phyloP scores from a whole-genome alignment of 64 coral and sea anemone species.

The Platygyra sinensis region DNA sequence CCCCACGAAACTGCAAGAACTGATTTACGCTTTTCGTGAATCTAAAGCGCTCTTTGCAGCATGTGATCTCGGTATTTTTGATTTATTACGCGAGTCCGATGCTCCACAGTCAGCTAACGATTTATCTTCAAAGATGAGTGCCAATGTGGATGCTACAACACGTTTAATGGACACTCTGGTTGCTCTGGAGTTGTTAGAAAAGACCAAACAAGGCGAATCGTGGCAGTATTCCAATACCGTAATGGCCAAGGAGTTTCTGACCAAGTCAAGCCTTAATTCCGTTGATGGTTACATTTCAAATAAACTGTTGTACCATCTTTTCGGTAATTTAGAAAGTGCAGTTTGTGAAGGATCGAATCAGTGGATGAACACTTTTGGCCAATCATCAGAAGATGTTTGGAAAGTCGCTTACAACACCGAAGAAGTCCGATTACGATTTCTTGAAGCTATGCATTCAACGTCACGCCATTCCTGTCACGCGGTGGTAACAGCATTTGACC shows the following conservation, averaged over 20 bases:
- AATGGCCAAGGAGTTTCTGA: conserved; percentile 22
- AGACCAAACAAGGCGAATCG: neutral
- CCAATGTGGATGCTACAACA: no score
- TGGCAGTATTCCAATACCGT: conserved; percentile 36
- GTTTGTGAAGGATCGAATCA: no score
- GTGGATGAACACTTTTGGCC: no score
- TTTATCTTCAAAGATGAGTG: conserved; percentile 28
- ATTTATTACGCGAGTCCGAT: conserved; percentile 36
- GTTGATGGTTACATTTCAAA: conserved; percentile 6
- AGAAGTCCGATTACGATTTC: conserved; percentile 1
- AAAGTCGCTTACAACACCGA: conserved; percentile 11
- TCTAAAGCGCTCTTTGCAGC: conserved; percentile 42
- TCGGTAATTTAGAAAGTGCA: no score
- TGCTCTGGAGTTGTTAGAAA: conserved; percentile 50
- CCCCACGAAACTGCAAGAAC: conserved; percentile 33
- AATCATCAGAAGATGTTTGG: conserved; percentile 32
- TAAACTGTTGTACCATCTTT: conserved; percentile 16
- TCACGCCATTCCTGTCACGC: neutral
- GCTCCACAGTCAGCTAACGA: conserved; percentile 15
- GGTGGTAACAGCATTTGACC: conserved; percentile 52
- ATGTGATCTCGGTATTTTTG: conserved; percentile 73
- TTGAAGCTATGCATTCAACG: conserved; percentile 24
- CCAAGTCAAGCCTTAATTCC: conserved; percentile 16
- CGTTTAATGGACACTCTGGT: conserved; percentile 56
- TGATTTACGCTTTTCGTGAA: conserved; percentile 44